These are phyloP conservation scores for Perodicticus potto DNA, from an alignment of 2,797 vertebrate species.

Conservation along the genomic window DNA sequence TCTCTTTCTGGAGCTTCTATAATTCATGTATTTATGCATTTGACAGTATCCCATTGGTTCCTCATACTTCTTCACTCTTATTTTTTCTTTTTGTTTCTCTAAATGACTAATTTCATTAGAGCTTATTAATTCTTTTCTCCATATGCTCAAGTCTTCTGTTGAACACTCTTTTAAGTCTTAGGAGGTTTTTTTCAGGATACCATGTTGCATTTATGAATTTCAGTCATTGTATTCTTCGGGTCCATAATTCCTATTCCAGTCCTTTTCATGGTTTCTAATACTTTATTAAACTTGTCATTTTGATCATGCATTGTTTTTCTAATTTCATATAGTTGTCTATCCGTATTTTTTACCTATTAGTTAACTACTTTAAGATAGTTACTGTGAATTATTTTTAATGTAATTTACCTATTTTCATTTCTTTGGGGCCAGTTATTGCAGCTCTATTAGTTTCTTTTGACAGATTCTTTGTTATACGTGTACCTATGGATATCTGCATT, in stretches of 20 bases:
- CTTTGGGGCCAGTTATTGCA: not conserved
- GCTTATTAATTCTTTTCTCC: not conserved
- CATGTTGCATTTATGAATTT: too few relatives aligned
- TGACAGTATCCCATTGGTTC: not conserved
- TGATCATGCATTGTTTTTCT: not conserved
- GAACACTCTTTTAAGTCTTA: not conserved
- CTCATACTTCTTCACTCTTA: not conserved
- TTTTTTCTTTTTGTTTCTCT: not conserved
- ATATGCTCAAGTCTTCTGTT: not conserved
- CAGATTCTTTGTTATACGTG: not conserved
- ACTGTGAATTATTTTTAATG: not conserved
- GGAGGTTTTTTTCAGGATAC: too few relatives aligned
- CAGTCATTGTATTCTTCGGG: not conserved
- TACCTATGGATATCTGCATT: not conserved
- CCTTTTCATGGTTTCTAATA: not conserved
- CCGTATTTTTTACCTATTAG: not conserved
- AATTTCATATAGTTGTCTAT: not conserved
- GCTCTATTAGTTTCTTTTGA: not conserved
- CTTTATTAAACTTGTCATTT: not conserved
- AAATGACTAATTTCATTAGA: not conserved
- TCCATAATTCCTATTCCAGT: not conserved
- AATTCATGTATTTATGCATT: not conserved
- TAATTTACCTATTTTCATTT: not conserved
- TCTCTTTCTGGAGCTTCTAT: not conserved
- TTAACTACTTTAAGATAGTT: not conserved